These are phyloP conservation scores for Gerris buenoi DNA, from an alignment of 1,140 invertebrate genomes.

Conservation along the genomic window DNA sequence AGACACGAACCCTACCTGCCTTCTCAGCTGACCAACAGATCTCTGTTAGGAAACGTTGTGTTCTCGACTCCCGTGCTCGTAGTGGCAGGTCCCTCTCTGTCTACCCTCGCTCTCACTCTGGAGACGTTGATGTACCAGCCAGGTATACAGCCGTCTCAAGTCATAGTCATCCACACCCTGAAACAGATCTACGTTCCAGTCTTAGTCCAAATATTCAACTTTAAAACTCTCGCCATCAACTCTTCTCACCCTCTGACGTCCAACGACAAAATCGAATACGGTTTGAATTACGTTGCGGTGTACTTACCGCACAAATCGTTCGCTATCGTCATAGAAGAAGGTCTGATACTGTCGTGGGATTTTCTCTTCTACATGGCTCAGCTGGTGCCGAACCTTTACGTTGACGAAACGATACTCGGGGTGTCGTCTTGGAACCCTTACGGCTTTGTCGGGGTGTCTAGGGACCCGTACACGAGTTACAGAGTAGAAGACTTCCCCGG, in stretches of 20 bases:
- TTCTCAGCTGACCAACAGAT: conserved; percentile 31
- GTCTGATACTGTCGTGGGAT: conserved; percentile 34
- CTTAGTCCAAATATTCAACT: conserved; percentile 12
- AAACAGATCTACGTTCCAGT: conserved; percentile 23
- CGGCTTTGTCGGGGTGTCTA: conserved; percentile 22
- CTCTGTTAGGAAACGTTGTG: conserved; percentile 30
- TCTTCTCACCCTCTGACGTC: conserved; percentile 20
- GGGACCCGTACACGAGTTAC: conserved; percentile 16
- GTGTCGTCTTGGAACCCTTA: conserved; percentile 37
- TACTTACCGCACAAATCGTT: conserved; percentile 26
- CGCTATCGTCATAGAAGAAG: conserved; percentile 35
- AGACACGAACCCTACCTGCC: conserved; percentile 32
- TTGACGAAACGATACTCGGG: conserved; percentile 30
- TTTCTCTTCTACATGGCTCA: conserved; percentile 35
- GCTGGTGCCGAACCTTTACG: conserved; percentile 27
- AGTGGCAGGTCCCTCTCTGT: conserved; percentile 30
- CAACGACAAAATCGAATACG: conserved; percentile 26
- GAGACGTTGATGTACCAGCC: conserved; percentile 36
- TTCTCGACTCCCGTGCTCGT: conserved; percentile 34
- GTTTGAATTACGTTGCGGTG: conserved; percentile 22
- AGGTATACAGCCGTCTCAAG: conserved; percentile 30
- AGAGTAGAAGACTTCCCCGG: conserved; percentile 21
- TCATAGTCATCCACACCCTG: conserved; percentile 23
- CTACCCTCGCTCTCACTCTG: conserved; percentile 31
- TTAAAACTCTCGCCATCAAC: conserved; percentile 8